Conservation (phyloP, 1,140 invertebrate genomes). For the Apis dorsata region DNA sequence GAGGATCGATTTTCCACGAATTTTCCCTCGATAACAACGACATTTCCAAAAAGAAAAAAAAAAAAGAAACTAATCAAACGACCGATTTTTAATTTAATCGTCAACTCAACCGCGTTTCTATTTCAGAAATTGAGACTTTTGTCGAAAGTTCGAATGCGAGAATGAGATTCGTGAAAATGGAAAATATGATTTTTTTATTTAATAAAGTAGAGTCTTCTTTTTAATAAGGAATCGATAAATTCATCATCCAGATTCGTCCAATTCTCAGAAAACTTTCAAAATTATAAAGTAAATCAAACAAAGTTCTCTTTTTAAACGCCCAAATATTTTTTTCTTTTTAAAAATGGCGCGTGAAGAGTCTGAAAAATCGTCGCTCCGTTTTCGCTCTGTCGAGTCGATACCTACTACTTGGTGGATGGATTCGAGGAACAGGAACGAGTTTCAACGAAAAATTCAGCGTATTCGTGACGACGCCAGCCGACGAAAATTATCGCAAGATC, state of each 20-base stretch:
- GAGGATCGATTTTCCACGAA: constrained; percentile 32
- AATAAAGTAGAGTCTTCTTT: too few species aligned
- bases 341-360: not conserved
- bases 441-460: not conserved
- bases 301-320: too few species aligned
- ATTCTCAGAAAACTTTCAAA: not conserved
- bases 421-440: not conserved
- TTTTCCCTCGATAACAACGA: constrained; percentile 33
- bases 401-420: not conserved
- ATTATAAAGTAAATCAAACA: not conserved
- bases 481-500: not conserved
- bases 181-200: too few species aligned
- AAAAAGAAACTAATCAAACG: not conserved
- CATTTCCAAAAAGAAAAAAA: not conserved
- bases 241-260: too few species aligned
- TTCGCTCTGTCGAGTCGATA: not conserved
- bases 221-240: not conserved
- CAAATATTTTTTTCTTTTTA: not conserved
- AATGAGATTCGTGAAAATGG: too few species aligned
- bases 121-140: too few species aligned
- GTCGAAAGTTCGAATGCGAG: too few species aligned
- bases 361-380: not conserved
- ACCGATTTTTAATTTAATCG: not conserved
- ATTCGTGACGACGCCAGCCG: not conserved
- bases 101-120: too few species aligned